Percentiles rank a stretch among this genome's conserved stretches.
These are phyloP conservation scores for Paratrypauchen microcephalus DNA, from an alignment of 2,797 vertebrate genomes.

Conservation along the genomic window DNA sequence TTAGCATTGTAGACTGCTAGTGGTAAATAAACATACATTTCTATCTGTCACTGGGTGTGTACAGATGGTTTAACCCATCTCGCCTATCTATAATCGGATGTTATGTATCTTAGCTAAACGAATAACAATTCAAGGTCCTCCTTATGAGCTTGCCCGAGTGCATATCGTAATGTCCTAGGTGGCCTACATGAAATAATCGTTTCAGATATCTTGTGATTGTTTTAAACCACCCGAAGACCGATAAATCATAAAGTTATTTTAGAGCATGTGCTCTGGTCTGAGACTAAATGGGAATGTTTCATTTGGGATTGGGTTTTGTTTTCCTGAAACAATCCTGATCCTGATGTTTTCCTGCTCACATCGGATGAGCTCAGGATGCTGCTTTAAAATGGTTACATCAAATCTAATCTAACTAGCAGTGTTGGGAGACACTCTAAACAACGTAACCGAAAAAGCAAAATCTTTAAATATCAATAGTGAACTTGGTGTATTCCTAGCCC, in stretches of 20 bases:
- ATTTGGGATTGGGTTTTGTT: constrained; percentile 9
- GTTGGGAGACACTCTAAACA: background rate
- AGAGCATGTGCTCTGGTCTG: background rate
- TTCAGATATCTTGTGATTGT: background rate
- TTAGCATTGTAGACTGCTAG: constrained; percentile 41
- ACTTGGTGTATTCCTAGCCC: background rate
- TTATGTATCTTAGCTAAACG: background rate
- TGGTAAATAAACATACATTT: background rate
- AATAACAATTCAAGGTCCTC: background rate
- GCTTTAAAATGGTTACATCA: constrained; percentile 29
- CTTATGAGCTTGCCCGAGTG: background rate
- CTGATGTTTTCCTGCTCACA: too few species aligned
- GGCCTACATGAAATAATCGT: constrained; percentile 10
- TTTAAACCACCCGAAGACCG: background rate
- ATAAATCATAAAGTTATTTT: background rate
- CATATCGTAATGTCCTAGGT: constrained; percentile 25
- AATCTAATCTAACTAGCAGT: background rate
- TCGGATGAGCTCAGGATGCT: constrained; percentile 25
- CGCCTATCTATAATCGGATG: background rate
- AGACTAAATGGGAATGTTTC: background rate
- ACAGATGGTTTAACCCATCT: background rate
- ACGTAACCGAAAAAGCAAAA: background rate
- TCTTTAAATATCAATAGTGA: background rate
- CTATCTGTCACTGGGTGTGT: background rate
- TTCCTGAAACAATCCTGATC: too few species aligned